Conservation (phyloP, 2,888 invertebrate genomes). For the Patella pellucida region DNA sequence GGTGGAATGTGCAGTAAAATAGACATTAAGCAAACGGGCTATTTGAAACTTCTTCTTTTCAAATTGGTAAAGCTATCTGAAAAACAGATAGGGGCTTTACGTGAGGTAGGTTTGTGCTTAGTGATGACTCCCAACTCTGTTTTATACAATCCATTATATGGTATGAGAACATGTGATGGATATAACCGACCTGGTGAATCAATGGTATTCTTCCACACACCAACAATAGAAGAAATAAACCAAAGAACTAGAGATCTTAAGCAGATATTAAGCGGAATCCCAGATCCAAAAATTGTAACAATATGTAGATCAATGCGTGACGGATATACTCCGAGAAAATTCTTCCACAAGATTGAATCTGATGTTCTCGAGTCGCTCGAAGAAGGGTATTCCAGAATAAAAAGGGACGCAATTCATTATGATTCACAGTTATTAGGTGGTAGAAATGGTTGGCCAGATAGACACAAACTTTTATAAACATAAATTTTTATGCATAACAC, state of each 20-base stretch:
- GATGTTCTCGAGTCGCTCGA: background rate
- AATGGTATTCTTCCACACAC: slow-evolving; percentile 42
- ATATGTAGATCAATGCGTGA: slow-evolving; percentile 16
- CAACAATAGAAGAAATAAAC: slow-evolving; percentile 37
- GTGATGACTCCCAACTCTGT: slow-evolving; percentile 38
- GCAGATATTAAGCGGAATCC: slow-evolving; percentile 23
- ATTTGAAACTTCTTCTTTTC: background rate
- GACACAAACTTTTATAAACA: background rate
- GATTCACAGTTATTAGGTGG: slow-evolving; percentile 8
- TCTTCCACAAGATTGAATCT: slow-evolving; percentile 6
- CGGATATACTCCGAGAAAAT: slow-evolving; percentile 14
- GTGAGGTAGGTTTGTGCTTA: slow-evolving; percentile 46
- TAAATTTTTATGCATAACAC: too few species aligned
- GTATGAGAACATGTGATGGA: slow-evolving; percentile 45
- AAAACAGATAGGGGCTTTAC: slow-evolving; percentile 37
- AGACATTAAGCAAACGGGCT: too few species aligned
- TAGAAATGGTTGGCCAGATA: slow-evolving; percentile 1
- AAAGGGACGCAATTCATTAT: background rate
- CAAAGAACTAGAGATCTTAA: slow-evolving; percentile 37
- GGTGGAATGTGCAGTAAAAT: background rate
- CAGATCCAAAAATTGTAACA: slow-evolving; percentile 7
- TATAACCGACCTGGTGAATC: slow-evolving; percentile 41
- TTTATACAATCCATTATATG: slow-evolving; percentile 15
- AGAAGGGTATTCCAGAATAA: background rate
- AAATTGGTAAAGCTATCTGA: slow-evolving; percentile 31